phyloP scores from a whole-genome alignment of 1,140 invertebrate species.

The Chlorops oryzae region DNA sequence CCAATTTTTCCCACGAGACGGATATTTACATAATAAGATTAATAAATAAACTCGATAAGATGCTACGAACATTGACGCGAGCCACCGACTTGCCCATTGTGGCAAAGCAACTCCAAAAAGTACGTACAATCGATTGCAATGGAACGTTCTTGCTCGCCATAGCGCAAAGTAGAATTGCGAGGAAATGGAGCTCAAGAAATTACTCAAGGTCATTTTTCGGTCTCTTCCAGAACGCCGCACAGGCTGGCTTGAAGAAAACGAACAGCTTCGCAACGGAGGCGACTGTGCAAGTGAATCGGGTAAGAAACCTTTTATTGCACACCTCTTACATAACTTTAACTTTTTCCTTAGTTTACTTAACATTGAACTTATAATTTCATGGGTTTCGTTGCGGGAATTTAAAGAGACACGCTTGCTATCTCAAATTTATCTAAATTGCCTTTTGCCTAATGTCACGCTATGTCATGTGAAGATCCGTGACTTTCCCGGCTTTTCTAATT shows the following conservation, averaged over 20 bases:
- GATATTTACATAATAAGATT: background rate
- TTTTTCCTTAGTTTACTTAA: background rate
- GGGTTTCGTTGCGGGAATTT: background rate
- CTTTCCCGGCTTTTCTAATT: too few species aligned
- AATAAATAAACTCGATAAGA: conserved; percentile 17
- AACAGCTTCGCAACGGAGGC: conserved; percentile 47
- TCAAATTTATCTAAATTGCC: conserved; percentile 2
- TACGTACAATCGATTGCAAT: conserved; percentile 25
- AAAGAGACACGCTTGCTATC: background rate
- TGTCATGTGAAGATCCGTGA: too few species aligned
- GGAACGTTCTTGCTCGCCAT: background rate
- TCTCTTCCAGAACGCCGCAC: conserved; percentile 45
- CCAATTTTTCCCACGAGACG: too few species aligned
- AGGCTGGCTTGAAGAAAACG: conserved; percentile 35
- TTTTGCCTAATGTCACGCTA: too few species aligned
- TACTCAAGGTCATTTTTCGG: conserved; percentile 47
- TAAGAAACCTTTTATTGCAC: conserved; percentile 17
- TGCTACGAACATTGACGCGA: conserved; percentile 42
- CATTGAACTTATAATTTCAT: background rate
- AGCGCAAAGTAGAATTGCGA: conserved; percentile 16
- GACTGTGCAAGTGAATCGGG: conserved; percentile 42
- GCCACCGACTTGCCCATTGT: conserved; percentile 40
- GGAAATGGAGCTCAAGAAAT: conserved; percentile 21
- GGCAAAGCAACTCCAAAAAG: conserved; percentile 46
- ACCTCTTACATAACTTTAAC: conserved; percentile 3